Evolutionary conservation across 2,888 invertebrate species (phyloP), one percentile per base, ranked within the genome.

Genomic region (Andrena bicolor): DNA sequence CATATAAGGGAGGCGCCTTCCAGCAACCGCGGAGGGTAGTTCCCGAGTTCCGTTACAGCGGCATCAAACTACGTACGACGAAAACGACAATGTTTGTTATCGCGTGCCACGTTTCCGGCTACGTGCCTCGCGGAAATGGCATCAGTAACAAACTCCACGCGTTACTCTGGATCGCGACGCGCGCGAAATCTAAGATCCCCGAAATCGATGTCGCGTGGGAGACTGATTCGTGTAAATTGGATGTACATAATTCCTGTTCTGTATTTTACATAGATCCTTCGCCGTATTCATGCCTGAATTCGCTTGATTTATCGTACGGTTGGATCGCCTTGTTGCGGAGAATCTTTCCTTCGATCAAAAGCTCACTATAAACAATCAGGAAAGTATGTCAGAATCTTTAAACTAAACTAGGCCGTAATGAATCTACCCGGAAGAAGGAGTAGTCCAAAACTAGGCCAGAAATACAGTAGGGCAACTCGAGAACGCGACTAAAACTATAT

Each of bases 51-150:
- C 65, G 77, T 61, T 61, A 53, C 60, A 56, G 30, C 28, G 23
- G 69, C 69, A 76, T 76, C 76, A 70, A 60, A 76, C 60, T 76
- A 26, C 51, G 66, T 35, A 30, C 70, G 65, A 70, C 77, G 77
- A 65, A 77, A 80, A 77, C 77, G 77, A 77, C 79, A 70, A 70
- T 77, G 51, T 65, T 70, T 76, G 79, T 70, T 80, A 80, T 77
- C 77, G 70, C 51, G 70, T 32, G 8, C 13, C 5, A 16, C 16
- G 41, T 63, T 80, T 78, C 78, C 28, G 68, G 72, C 68, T 78
- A 68, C 68, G 72, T 58, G 72, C 49, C 64, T 28, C 66, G 23
- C 53, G 78, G 61, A 66, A 71, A 72, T 63, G n/a, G 66, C 66
- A 28, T 63, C 32, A 20, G 70, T 77, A 77, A 77, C 65, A 51